Base-by-base conservation (phyloP, 2,888 invertebrate species). In the Drosophila neutralis region DNA sequence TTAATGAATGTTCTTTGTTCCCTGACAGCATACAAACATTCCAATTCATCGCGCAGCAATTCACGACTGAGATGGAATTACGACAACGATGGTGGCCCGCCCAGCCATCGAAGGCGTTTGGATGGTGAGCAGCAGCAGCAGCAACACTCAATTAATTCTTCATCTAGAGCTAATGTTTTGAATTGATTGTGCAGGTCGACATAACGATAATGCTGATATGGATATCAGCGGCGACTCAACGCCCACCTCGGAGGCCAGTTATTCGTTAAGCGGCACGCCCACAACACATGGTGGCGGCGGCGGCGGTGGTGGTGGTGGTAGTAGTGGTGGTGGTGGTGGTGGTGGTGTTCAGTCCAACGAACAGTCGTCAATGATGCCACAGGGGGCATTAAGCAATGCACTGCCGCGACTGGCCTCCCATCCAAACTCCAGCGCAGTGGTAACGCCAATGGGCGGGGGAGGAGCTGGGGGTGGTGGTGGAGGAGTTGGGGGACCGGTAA, bases 191-290 rank as follows among this genome's bases (percentile, higher is more conserved):
- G 58, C 51, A 91, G 91, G 90, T 69, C 92, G 91, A 66, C 81
- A 91, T 69, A 94, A 93, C 62, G 94, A 94, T 73, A 94, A 94
- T 89, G 97, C 98, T 93, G 98, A 98, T 91, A 98, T 98, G 98
- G 98, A 98, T 91, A 98, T 98, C 91, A 98, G 98, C 70, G 97
- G 97, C 83, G 96, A 97, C 91, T 97, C 97, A 91, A 97, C 97
- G 75, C 97, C 97, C 45, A 95, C 97, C 67, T 97, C 97, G 33
- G 97, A 97, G 93, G 95, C 96, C 78, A 95, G 96, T 71, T 96
- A 96, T 85, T 92, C 93, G 60, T 76, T 93, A 64, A 92, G 92
- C 74, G 93, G 93, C 66, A 93, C 93, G 69, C 93, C 93, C 59
- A 92, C 89, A 42, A 88, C 92, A 70, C 92, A 91, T 65, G 88